These are phyloP conservation scores for Meliscaeva auricollis DNA, from an alignment of 2,888 invertebrate species.

Conservation along the genomic window DNA sequence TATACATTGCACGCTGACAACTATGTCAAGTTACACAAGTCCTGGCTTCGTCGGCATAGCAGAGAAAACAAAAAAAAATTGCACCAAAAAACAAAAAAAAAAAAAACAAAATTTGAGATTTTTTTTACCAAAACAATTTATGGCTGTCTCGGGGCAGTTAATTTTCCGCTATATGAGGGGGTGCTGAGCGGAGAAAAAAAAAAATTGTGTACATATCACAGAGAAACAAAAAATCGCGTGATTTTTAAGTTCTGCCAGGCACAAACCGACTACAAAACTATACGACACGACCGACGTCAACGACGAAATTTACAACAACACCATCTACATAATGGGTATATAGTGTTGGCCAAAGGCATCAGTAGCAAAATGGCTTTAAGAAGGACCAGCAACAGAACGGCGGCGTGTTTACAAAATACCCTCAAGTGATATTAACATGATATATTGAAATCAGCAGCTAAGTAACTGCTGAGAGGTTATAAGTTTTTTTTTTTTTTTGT, in stretches of 20 bases:
- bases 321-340: neutral
- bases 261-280: conserved; percentile 18
- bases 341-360: neutral
- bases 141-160: conserved; percentile 76
- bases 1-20: conserved; percentile 83
- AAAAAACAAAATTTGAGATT: conserved; percentile 38
- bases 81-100: conserved; percentile 47
- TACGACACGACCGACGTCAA: neutral
- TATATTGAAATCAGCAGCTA: conserved; percentile 68
- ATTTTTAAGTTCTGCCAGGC: conserved; percentile 72
- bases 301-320: conserved; percentile 21
- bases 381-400: conserved; percentile 12
- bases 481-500: conserved; percentile 34
- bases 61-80: conserved; percentile 31
- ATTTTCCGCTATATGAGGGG: conserved; percentile 51
- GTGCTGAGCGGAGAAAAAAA: conserved; percentile 16
- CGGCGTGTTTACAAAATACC: conserved; percentile 64
- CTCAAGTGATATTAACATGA: conserved; percentile 71
- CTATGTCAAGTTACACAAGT: conserved; percentile 80
- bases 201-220: no score
- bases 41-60: conserved; percentile 15
- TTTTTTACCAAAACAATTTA: conserved; percentile 63
- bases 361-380: neutral
- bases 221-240: conserved; percentile 68
- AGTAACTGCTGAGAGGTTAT: conserved; percentile 64